phyloP scores from a whole-genome alignment of 2,113 vertebrate genomes.

The Spheniscus mendiculus region DNA sequence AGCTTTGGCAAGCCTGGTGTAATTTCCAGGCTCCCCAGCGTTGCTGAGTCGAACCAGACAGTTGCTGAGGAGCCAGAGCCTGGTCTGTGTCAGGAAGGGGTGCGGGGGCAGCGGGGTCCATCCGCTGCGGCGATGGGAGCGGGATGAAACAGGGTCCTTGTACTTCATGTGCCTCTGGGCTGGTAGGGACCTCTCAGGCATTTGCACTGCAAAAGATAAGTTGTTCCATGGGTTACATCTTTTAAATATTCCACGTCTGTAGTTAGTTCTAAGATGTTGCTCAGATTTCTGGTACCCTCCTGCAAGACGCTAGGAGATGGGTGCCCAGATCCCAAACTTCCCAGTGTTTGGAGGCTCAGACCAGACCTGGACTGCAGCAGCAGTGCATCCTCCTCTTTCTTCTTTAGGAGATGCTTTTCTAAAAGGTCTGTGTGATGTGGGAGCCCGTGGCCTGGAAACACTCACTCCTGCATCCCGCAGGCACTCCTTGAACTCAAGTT shows the following conservation, averaged over 20 bases:
- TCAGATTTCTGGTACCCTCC: background rate
- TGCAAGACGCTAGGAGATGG: background rate
- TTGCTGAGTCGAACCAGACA: rapidly evolving
- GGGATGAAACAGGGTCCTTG: background rate
- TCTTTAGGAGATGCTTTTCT: background rate
- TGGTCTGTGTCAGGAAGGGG: background rate
- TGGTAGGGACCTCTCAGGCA: background rate
- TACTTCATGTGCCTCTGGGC: background rate
- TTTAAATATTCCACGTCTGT: background rate
- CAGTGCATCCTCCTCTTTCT: background rate
- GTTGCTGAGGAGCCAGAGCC: background rate
- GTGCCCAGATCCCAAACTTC: background rate
- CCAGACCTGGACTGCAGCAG: background rate
- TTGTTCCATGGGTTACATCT: no score
- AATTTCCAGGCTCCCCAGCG: no score
- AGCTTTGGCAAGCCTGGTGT: background rate
- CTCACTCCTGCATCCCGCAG: background rate
- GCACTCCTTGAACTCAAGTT: background rate
- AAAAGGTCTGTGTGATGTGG: background rate
- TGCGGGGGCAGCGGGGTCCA: no score
- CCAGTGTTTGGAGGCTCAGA: background rate
- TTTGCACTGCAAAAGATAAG: background rate
- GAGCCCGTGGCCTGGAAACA: background rate
- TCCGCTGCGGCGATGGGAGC: rapidly evolving
- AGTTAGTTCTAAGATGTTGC: no score